Base-by-base conservation (phyloP, 2,113 vertebrate species). In the Plestiodon gilberti region DNA sequence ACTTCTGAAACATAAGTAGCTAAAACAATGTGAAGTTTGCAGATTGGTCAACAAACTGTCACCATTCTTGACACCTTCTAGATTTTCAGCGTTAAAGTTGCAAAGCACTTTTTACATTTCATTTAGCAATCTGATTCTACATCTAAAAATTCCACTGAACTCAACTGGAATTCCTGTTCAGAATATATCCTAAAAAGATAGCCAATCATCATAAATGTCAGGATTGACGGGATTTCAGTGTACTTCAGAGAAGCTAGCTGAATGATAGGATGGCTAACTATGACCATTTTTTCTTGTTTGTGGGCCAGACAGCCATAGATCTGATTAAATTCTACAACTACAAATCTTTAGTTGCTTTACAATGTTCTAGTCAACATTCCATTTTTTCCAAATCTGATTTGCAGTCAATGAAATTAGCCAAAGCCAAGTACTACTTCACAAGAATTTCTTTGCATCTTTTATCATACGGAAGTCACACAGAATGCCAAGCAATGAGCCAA, bases 121-220 rank as follows among this genome's bases (percentile, higher is more conserved):
- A 83, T 38, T 88, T 38, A 82, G 52, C 81, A 74, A 81, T 62
- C 74, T 30, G 91, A 92, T 81, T 86, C 91, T 94, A 88, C 88
- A 93, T 90, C 88, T 38, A 40, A 90, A 57, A 92, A 92, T 59
- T 17, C 59, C 23, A 79, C 0, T 64, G 38, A 40, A 64, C 88
- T 90, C 74, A 81, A 89, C 0, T 0, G 15, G 38, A 71, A 80
- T 64, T 62, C 59, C 38, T 64, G 22, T 74, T 48, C 9, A 61
- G 38, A 64, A 28, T 4, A 40, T 22, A 48, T 48, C 28, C 25
- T 22, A 13, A n/a, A n/a, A 83, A 17, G 35, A 43, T 38, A 74
- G 40, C 20, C 30, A 52, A 20, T 61, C 59, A 40, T n/a, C 84
- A 88, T 86, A 86, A 91, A 88, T 90, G 70, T 89, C 74, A 87